These are phyloP conservation scores for Coenonympha glycerion DNA, from an alignment of 2,888 invertebrate species.

Conservation along the genomic window DNA sequence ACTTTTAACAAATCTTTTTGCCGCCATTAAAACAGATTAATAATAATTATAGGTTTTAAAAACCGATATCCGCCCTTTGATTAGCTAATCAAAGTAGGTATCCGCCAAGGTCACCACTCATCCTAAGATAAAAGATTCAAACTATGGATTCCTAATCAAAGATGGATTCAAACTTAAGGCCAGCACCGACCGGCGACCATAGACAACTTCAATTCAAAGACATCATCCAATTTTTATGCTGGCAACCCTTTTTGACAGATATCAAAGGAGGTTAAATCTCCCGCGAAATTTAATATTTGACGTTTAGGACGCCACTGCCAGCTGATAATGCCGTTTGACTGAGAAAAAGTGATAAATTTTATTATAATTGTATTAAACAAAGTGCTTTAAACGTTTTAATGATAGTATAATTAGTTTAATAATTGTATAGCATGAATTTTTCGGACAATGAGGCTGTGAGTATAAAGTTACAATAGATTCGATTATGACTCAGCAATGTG, in stretches of 20 bases:
- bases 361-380: slow-evolving; percentile 26
- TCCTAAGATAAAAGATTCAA: too few relatives aligned
- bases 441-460: slow-evolving; percentile 72
- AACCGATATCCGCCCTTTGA: too few relatives aligned
- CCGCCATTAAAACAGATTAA: too few relatives aligned
- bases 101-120: too few relatives aligned
- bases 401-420: slow-evolving; percentile 9
- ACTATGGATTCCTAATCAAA: too few relatives aligned
- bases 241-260: background rate
- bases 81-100: too few relatives aligned
- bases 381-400: slow-evolving; percentile 12
- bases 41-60: too few relatives aligned
- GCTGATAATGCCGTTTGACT: slow-evolving; percentile 33
- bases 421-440: slow-evolving; percentile 48
- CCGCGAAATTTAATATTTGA: slow-evolving; percentile 60
- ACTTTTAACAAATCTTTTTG: too few relatives aligned
- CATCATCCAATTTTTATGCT: background rate
- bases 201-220: background rate
- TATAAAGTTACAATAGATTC: slow-evolving; percentile 30
- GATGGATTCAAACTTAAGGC: too few relatives aligned
- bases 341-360: slow-evolving; percentile 21
- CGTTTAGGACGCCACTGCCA: slow-evolving; percentile 40
- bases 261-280: slow-evolving; percentile 24
- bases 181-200: too few relatives aligned
- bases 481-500: slow-evolving; percentile 25